A percentile compares a stretch with the other conserved stretches of the same genome.
Evolutionary conservation across 2,888 invertebrate genomes (phyloP).

Genomic region (Synergus umbraculus): DNA sequence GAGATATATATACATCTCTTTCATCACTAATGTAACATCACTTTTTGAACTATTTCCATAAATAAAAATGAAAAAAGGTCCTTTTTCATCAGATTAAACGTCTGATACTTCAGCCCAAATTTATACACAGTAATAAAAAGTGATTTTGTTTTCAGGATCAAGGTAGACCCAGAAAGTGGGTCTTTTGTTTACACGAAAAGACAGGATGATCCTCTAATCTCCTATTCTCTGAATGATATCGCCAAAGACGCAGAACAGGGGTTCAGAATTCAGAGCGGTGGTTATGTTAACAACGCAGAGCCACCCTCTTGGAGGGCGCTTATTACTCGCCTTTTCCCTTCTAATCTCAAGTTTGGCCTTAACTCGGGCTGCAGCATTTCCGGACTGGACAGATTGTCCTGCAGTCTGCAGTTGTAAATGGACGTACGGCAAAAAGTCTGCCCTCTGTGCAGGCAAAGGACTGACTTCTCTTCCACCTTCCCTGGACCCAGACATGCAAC

Average conservation of each 20-base stretch:
- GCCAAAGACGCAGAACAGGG: neutral
- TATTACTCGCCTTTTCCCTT: slow-evolving; percentile 70
- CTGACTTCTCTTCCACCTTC: slow-evolving; percentile 87
- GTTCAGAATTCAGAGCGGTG: slow-evolving; percentile 40
- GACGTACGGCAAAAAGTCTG: slow-evolving; percentile 94
- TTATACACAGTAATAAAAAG: neutral
- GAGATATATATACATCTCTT: too few relatives aligned
- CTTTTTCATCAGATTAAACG: too few relatives aligned
- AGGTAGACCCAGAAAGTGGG: neutral
- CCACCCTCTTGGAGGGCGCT: slow-evolving; percentile 71
- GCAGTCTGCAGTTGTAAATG: slow-evolving; percentile 93
- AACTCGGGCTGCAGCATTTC: slow-evolving; percentile 79
- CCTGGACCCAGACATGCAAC: slow-evolving; percentile 88
- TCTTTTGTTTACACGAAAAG: slow-evolving; percentile 1
- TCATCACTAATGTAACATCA: too few relatives aligned
- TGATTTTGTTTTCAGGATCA: neutral
- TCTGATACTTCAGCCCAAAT: neutral
- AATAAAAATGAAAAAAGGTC: too few relatives aligned
- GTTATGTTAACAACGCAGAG: slow-evolving; percentile 61
- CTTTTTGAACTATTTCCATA: too few relatives aligned
- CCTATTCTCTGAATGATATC: slow-evolving; percentile 6
- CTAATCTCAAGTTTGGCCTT: slow-evolving; percentile 67
- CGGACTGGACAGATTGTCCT: slow-evolving; percentile 94
- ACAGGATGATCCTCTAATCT: slow-evolving; percentile 19
- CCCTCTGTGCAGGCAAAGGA: slow-evolving; percentile 89